Evolutionary conservation across 2,888 invertebrate genomes (phyloP).

Genomic region (Cyaniris semiargus): DNA sequence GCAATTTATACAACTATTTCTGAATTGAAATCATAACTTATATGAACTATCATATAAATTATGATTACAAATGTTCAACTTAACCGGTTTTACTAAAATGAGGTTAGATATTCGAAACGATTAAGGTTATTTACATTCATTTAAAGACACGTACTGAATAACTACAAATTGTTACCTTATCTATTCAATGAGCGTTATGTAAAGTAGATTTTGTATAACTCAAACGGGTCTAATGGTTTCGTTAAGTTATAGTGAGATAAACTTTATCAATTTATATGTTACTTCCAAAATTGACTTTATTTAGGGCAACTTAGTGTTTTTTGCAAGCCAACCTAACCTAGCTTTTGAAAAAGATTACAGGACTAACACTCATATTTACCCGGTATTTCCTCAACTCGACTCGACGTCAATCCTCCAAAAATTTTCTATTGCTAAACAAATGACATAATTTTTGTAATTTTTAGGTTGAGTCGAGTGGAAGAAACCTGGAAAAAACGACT

Average conservation of each 20-base stretch:
- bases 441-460: too few species aligned
- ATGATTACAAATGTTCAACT: constrained; percentile 2
- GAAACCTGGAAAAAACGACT: too few species aligned
- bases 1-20: neutral
- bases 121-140: constrained; percentile 10
- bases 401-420: too few species aligned
- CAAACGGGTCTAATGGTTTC: neutral
- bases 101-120: constrained; percentile 20
- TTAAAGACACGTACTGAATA: neutral
- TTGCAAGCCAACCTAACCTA: too few species aligned
- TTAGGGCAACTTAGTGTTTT: too few species aligned
- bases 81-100: constrained; percentile 21
- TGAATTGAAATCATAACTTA: neutral
- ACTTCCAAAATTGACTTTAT: too few species aligned
- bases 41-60: neutral
- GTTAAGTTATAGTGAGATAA: neutral
- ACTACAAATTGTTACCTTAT: neutral
- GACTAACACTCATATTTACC: too few species aligned
- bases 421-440: too few species aligned
- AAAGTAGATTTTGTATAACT: neutral
- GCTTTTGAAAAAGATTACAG: too few species aligned
- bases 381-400: too few species aligned
- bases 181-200: neutral
- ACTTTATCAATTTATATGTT: neutral
- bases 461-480: too few species aligned